Base-by-base conservation (phyloP, 2,113 vertebrate genomes). In the Passerina amoena region DNA sequence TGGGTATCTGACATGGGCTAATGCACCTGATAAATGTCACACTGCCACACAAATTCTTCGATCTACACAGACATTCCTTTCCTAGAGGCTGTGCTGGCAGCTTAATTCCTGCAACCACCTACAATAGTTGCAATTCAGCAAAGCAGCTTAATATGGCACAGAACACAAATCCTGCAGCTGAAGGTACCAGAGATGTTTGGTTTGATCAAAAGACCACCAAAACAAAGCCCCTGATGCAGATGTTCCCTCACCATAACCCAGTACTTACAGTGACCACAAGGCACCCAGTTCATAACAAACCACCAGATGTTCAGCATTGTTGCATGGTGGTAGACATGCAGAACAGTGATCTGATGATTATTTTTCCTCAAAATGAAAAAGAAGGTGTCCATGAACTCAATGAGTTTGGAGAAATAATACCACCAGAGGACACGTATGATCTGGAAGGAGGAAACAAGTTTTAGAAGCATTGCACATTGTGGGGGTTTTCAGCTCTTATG, bases 231-330 rank as follows among this genome's bases (percentile, higher is more conserved):
- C 13, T 72, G 31, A n/a, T 78, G 38, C 56, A 83, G 65, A 65
- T 8, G 8, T 19, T 91, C 11, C 21, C 31, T 33, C 31, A 25
- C 7, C 30, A 37, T 20, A 60, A 35, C 10, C 35, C 25, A 70
- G 61, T 95, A 98, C 99, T 99, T 97, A 99, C 99, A 99, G 93
- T 99, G 99, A 96, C 99, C 99, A 64, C 99, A 99, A 78, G 99
- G 99, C 92, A 99, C 98, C 99, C 99, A 99, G 98, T 99, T 99
- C 99, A 99, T 99, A 89, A 99, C 99, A 59, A 99, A 99, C 99
- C 99, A 99, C 99, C 99, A 99, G 97, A 99, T 99, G 96, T 99
- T 99, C 76, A 98, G 96, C 99, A 99, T 99, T 40, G 97, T 98
- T 33, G 98, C 98, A 2, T 99, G 99, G 95, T 99, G 99, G 97